Evolutionary conservation across 2,113 vertebrate genomes (phyloP).

Genomic region (Pyrgilauda ruficollis): DNA sequence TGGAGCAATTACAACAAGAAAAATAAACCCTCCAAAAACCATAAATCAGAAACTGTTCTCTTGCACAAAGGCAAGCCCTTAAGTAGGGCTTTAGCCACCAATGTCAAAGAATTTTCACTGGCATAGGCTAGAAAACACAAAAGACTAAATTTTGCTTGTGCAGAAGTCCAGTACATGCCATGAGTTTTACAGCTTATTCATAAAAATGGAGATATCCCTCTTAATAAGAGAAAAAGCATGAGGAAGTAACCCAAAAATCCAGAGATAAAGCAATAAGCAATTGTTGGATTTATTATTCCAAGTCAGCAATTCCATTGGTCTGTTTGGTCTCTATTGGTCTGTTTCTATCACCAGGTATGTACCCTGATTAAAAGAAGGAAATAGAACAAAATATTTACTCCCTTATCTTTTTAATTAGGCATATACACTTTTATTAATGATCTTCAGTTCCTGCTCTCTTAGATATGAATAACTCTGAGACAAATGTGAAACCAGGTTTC

Average conservation of each 20-base stretch:
- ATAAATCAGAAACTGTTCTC: background rate
- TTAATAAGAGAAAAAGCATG: background rate
- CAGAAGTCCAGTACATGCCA: background rate
- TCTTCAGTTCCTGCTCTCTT: background rate
- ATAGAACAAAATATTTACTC: background rate
- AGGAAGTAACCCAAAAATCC: background rate
- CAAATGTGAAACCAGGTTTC: background rate
- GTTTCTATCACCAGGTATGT: background rate
- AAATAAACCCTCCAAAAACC: accelerated
- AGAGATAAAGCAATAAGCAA: background rate
- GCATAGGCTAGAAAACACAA: background rate
- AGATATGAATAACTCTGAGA: background rate
- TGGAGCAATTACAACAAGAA: background rate
- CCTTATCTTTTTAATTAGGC: background rate
- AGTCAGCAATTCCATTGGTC: background rate
- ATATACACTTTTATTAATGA: background rate
- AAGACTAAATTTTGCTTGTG: background rate
- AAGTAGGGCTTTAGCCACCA: background rate
- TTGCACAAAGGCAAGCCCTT: background rate
- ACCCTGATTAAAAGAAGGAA: background rate
- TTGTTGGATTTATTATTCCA: background rate
- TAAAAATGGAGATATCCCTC: background rate
- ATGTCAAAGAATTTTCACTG: background rate
- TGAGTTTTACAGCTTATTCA: background rate
- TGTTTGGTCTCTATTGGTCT: background rate